Evolutionary conservation across 2,797 vertebrate species (phyloP), one percentile per base, ranked within the genome.

Genomic region (Manis javanica): DNA sequence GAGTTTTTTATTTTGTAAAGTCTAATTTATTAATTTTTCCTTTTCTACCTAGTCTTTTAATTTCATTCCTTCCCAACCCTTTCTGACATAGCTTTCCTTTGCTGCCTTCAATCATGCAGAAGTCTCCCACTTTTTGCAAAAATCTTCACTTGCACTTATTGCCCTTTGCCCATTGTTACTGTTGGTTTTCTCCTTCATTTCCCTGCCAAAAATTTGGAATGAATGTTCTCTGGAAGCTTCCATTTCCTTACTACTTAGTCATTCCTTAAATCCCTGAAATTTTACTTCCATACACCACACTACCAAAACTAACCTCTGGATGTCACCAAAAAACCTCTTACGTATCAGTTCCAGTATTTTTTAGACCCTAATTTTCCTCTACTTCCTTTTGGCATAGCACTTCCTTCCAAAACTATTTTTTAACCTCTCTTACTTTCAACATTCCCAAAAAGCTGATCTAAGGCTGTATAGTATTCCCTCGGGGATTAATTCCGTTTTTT

Each of bases 271-370:
- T 53, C 68, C 21, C 75, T 61, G 51, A 96, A 90, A 95, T 34
- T 77, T 69, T 93, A 49, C 61, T 92, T 93, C 75, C 24, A 16
- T 87, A 69, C 11, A 72, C 59, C 94, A 96, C 95, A 96, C 90
- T 97, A 96, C 96, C 94, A 79, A 79, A 96, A 92, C 77, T 83
- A 93, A 93, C 92, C 94, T 97, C 96, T 96, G 96, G 97, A 96
- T 96, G 95, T 97, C 96, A 97, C 96, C 88, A 96, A 69, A 96
- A 98, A 98, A 77, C 94, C 90, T 96, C 85, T 95, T 83, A 88
- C 19, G 0, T 84, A 59, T 88, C 5, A 29, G 79, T 83, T 95
- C 90, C 85, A 93, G 14, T 88, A 57, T 74, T 92, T 95, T 84
- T 85, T 93, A 94, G 83, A 79, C 24, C 24, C 19, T 63, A 91